Evolutionary conservation across 2,113 vertebrate species (phyloP), one percentile per base, ranked within the genome.

Genomic region (Ailuropoda melanoleuca): DNA sequence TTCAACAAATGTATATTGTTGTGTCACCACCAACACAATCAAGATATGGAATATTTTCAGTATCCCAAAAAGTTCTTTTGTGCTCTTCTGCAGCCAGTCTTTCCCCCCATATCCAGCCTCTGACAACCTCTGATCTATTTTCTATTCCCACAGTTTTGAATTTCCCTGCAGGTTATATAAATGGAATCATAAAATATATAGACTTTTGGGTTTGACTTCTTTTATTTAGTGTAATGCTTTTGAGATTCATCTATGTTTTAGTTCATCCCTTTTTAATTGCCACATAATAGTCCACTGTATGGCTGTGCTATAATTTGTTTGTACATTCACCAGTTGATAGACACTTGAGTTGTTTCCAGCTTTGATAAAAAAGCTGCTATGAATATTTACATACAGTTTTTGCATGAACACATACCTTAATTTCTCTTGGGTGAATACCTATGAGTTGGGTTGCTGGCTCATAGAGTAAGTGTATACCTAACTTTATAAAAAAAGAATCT

Each of bases 41-140:
- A 95, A 93, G 37, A 89, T 80, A 77, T n/a, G 80, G 23, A 60
- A 87, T 77, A 75, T 80, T 81, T 74, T 95, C n/a, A 93, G 39
- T 74, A 70, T 48, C 62, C 19, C 70, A 24, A 1, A 64, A 55
- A 85, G 37, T 90, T 90, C 72, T 88, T 34, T 75, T 7, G 2
- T 88, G 58, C 8, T 43, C n/a, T 55, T 89, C 60, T 90, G 43
- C n/a, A 84, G 60, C 80, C 62, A 90, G 17, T 56, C 29, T 56
- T 55, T 70, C 15, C 9, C 37, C 50, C 50, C 18, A 78, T 80
- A 88, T 12, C 75, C n/a, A 91, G 29, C 12, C 39, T 75, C 95
- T 86, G 70, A 80, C 34, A 39, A 81, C n/a, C 18, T 74, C 12
- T 87, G 75, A 64, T 90, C 4, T 80, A n/a, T 87, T 75, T 88